These are phyloP conservation scores for Drosophila rufa DNA, from an alignment of 1,140 invertebrate genomes.

Conservation along the genomic window DNA sequence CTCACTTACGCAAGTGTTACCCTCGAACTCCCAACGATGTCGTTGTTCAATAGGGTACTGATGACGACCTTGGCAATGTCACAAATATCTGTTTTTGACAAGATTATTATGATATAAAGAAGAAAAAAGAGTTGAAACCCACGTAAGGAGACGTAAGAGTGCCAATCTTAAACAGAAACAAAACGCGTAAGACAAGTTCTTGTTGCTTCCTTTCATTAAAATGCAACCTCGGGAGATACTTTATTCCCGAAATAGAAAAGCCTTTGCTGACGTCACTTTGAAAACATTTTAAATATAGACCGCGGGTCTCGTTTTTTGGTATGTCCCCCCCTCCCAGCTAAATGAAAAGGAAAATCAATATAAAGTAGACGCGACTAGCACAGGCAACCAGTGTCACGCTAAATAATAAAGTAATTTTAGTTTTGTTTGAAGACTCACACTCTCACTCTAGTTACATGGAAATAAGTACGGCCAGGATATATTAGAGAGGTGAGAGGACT, in stretches of 20 bases:
- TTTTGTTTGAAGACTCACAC: background rate
- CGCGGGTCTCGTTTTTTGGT: constrained; percentile 8
- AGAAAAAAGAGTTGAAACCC: too few relatives aligned
- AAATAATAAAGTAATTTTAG: constrained; percentile 69
- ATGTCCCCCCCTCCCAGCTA: background rate
- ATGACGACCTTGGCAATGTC: background rate
- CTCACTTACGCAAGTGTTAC: too few relatives aligned
- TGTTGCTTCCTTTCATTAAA: background rate
- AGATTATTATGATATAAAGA: background rate
- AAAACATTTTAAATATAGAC: constrained; percentile 62
- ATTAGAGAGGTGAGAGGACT: background rate
- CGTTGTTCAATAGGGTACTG: too few relatives aligned
- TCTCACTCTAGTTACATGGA: constrained; percentile 17
- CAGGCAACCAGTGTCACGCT: constrained; percentile 38
- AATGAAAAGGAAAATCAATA: constrained; percentile 62
- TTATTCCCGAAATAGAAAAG: constrained; percentile 2
- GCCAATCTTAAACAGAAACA: too few relatives aligned
- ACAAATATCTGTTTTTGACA: background rate
- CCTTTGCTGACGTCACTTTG: constrained; percentile 32
- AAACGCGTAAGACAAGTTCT: too few relatives aligned
- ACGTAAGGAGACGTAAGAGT: too few relatives aligned
- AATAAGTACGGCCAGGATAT: constrained; percentile 26
- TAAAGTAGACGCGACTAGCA: constrained; percentile 37
- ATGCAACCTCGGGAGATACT: constrained; percentile 10
- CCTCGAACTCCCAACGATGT: too few relatives aligned